phyloP scores from a whole-genome alignment of 2,888 invertebrate species.

The Agonopterix alstromeriana region DNA sequence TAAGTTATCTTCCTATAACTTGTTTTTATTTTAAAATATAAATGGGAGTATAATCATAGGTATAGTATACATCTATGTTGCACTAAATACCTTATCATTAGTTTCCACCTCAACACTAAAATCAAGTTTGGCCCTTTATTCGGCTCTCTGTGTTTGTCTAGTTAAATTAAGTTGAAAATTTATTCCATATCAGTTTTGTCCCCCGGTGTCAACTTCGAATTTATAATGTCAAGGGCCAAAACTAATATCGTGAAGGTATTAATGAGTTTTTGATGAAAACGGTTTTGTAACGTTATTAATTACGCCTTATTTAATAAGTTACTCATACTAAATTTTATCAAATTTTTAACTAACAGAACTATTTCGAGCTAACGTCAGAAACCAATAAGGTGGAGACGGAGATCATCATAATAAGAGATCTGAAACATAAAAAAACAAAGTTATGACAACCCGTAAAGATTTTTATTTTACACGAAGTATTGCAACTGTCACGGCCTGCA shows the following conservation, averaged over 20 bases:
- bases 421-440: no score
- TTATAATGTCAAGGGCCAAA: conserved; percentile 62
- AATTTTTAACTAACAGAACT: no score
- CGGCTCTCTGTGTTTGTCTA: conserved; percentile 67
- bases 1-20: no score
- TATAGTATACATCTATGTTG: conserved; percentile 6
- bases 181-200: conserved; percentile 67
- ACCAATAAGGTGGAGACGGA: no score
- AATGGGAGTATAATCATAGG: no score
- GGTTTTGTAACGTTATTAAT: conserved; percentile 13
- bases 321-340: no score
- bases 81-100: conserved; percentile 65
- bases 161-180: conserved; percentile 77
- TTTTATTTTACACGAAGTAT: no score
- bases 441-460: no score
- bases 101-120: conserved; percentile 69
- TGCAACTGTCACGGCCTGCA: background rate
- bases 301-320: no score
- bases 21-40: no score
- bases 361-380: no score
- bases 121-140: conserved; percentile 64
- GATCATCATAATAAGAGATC: no score
- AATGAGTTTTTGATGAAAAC: conserved; percentile 56
- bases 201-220: conserved; percentile 66
- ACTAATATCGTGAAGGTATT: conserved; percentile 45